Base-by-base conservation (phyloP, 2,113 vertebrate species). In the Ornithorhynchus anatinus region DNA sequence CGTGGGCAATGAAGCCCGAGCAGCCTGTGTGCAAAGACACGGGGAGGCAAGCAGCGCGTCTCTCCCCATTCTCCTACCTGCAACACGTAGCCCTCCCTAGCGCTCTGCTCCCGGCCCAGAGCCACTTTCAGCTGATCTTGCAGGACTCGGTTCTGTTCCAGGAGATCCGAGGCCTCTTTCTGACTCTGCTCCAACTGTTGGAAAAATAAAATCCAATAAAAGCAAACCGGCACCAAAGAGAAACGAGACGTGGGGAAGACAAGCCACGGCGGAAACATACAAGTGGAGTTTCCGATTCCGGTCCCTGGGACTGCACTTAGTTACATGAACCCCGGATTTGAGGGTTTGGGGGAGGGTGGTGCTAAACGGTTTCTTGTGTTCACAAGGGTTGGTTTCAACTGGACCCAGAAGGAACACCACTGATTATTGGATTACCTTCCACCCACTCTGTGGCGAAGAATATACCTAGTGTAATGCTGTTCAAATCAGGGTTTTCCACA, bases 71-170 rank as follows among this genome's bases (percentile, higher is more conserved):
- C 74, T 84, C 93, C 86, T 94, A 99, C 97, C 97, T 99, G 98
- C 69, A 98, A 90, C 52, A 99, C 92, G 25, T 99, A 99, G 83
- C 98, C 98, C 79, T 97, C 95, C 72, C 97, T 92, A 70, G 97
- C 97, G 2, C 81, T 97, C 50, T 96, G 96, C 69, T 98, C 96
- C 69, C 96, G 94, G 69, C 94, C 95, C 66, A 96, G 89, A 0
- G 98, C 96, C 62, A 96, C 94, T 69, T 97, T 95, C 74, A 99
- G 91, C 86, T 98, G 95, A 81, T 96, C 96, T 84, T 99, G 96
- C 33, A 99, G 88, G 73, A 94, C 81, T 23, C 85, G 94, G 88
- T 99, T 99, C 91, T 98, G 96, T 67, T 96, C 94, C 82, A 98
- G 91, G 59, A 99, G 95, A 62, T 89, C 95, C 6, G 95, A 92